Base-by-base conservation (phyloP, 2,113 vertebrate genomes). In the Notiomystis cincta region DNA sequence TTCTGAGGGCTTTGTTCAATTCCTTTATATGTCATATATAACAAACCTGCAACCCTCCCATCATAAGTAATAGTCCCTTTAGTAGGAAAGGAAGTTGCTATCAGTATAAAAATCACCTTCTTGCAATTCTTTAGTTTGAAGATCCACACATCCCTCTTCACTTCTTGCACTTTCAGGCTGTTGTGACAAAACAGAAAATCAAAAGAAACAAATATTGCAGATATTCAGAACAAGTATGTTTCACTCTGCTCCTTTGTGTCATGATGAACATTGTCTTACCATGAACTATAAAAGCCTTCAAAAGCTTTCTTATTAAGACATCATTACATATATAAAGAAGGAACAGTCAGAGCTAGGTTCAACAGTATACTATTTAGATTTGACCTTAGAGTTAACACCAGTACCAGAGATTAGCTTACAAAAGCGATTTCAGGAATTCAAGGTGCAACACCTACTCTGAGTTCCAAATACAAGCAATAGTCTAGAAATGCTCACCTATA, bases 51-150 rank as follows among this genome's bases (percentile, higher is more conserved):
- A 75, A 42, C 13, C 13, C 11, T 40, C 33, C 30, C 24, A 31
- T n/a, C 7, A 22, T 9, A 80, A 81, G 5, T 8, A 91, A 27
- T 2, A 84, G 24, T 37, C 10, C 35, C 60, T 60, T 33, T 20
- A 64, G 21, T 37, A 94, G 24, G 69, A 81, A 88, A 87, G 30
- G 9, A 64, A 69, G 35, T 21, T 23, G 22, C 35, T 65, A 24
- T 65, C 17, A 79, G 56, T 28, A 89, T 5, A 86, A 85, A 80
- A 82, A 54, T 95, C 69, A 97, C 96, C 96, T 97, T 97, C 95
- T 73, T 51, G 53, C 76, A 78, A 45, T 45, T 95, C 86, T 72
- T 94, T 50, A 45, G 67, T 24, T 33, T 25, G 95, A 77, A 37
- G 67, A 48, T 96, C 86, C 76, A 72, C 67, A 76, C 3, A 64